These are phyloP conservation scores for Timandra comae DNA, from an alignment of 2,888 invertebrate genomes.

Conservation along the genomic window DNA sequence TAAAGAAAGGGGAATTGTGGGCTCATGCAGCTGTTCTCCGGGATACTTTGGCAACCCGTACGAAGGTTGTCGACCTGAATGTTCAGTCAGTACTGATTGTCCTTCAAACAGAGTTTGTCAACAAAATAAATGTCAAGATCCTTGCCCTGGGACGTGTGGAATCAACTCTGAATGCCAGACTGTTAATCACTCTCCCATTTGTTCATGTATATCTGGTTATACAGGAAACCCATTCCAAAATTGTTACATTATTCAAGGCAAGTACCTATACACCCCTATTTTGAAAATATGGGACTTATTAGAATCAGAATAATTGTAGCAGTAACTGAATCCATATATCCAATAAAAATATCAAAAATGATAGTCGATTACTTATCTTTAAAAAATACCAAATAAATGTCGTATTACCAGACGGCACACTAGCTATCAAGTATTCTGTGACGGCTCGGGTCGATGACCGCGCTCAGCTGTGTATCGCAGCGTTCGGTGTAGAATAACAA, in stretches of 20 bases:
- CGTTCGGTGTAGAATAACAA: no score
- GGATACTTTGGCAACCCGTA: slow-evolving; percentile 81
- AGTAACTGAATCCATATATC: no score
- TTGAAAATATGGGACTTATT: no score
- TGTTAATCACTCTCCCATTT: slow-evolving; percentile 83
- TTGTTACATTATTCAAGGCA: slow-evolving; percentile 49
- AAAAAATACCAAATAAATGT: no score
- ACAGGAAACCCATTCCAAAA: slow-evolving; percentile 78
- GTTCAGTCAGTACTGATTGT: slow-evolving; percentile 84
- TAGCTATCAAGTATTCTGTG: no score
- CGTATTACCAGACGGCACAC: no score
- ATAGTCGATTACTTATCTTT: no score
- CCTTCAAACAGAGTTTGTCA: slow-evolving; percentile 83
- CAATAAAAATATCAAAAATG: no score
- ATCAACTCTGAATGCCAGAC: slow-evolving; percentile 84
- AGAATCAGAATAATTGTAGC: no score
- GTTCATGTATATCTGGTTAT: slow-evolving; percentile 80
- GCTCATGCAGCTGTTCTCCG: slow-evolving; percentile 81
- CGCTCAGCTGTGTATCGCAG: no score
- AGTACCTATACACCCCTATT: slow-evolving; percentile 27
- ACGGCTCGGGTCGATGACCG: no score
- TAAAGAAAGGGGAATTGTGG: slow-evolving; percentile 81
- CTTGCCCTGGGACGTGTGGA: slow-evolving; percentile 86
- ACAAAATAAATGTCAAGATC: slow-evolving; percentile 84
- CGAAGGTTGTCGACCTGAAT: slow-evolving; percentile 85